Evolutionary conservation across 2,113 vertebrate species (phyloP).

Genomic region (Osmerus eperlanus): DNA sequence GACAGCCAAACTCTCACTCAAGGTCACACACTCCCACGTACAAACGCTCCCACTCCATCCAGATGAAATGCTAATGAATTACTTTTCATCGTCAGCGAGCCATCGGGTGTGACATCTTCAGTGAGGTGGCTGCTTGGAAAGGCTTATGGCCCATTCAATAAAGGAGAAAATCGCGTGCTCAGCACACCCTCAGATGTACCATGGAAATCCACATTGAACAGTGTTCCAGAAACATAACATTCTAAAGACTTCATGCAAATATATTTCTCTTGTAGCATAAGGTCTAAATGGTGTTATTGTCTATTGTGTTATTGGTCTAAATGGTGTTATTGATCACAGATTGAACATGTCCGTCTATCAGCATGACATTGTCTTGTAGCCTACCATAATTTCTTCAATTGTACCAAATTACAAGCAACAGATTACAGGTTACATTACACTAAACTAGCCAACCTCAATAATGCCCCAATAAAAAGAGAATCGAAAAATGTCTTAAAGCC

Average conservation of each 20-base stretch:
- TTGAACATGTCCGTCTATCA: too few species aligned
- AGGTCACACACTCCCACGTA: conserved; percentile 38
- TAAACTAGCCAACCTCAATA: too few species aligned
- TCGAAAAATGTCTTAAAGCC: too few species aligned
- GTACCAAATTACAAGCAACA: not conserved
- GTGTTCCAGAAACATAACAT: too few species aligned
- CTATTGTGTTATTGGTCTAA: too few species aligned
- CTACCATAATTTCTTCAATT: not conserved
- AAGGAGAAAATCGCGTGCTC: not conserved
- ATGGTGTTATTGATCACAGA: too few species aligned
- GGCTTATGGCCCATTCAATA: conserved; percentile 27
- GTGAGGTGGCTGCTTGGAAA: conserved; percentile 38
- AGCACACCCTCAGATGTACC: not conserved
- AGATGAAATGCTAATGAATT: conserved; percentile 11
- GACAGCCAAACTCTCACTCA: conserved; percentile 32
- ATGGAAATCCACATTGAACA: not conserved
- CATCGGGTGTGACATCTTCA: conserved; percentile 29
- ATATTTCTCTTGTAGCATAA: too few species aligned
- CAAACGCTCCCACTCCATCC: conserved; percentile 1
- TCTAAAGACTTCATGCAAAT: too few species aligned
- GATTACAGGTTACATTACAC: not conserved
- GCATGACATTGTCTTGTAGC: not conserved
- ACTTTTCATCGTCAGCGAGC: conserved; percentile 26
- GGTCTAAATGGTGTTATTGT: too few species aligned
- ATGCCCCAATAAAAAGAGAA: too few species aligned